Evolutionary conservation across 2,113 vertebrate genomes (phyloP), one percentile per base, ranked within the genome.

Genomic region (Asarcornis scutulata): DNA sequence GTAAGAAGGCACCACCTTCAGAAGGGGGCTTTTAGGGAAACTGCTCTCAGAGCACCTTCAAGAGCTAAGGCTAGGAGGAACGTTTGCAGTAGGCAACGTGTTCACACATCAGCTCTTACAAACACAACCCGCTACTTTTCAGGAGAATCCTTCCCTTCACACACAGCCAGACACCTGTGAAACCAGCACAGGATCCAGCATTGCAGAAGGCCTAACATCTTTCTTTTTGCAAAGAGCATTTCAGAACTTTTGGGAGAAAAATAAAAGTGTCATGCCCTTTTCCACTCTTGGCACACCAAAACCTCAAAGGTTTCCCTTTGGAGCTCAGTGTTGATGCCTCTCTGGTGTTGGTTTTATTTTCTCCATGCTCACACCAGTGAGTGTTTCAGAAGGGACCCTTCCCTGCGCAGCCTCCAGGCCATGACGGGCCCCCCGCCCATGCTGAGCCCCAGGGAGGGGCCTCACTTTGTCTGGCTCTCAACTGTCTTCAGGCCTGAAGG

Each of bases 381-480:
- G 38, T 18, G 2, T 3, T 40, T 31, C 22, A 29, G 42, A 40
- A 55, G 36, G 25, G 22, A 66, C 7, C 4, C 52, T 68, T 29
- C 72, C 1, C 83, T 6, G 4, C 0, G 1, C 38, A 11, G 1
- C 38, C 8, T 11, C 7, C 15, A 9, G 0, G 1, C 17, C 59
- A 34, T 12, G 9, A 9, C 22, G 9, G 22, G 34, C 9, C 59
- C 32, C 22, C n/a, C 14, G 22, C n/a, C 6, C 6, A 25, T 36
- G 59, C 44, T 8, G 17, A 46, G 44, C 44, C 46, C 46, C 46
- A 4, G 9, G 46, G 46, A 46, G 40, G 40, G 40, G 40, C 40
- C 40, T 40, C 5, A 5, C 40, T 40, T 40, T 40, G 40, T 40
- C 13, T 40, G 40, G 40, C 40, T 40, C 40, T 40, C 40, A 40